These are phyloP conservation scores for Lacerta viridis DNA, from an alignment of 2,797 vertebrate genomes.

Conservation along the genomic window DNA sequence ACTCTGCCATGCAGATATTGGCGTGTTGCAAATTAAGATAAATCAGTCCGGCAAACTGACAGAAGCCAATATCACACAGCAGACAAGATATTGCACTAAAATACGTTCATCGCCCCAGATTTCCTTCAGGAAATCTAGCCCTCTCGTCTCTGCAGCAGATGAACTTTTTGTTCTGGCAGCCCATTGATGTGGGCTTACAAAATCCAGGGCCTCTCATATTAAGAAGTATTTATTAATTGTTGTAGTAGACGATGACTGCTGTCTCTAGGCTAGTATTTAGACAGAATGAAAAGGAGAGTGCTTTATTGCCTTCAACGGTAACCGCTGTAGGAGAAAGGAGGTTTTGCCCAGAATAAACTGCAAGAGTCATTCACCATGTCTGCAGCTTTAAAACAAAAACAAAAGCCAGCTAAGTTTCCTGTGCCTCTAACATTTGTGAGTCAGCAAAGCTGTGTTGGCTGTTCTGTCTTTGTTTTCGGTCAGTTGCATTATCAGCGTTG, in stretches of 20 bases:
- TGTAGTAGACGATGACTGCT: not conserved
- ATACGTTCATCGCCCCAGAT: not conserved
- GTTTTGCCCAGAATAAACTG: conserved; percentile 72
- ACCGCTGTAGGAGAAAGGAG: conserved; percentile 56
- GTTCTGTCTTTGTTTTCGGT: conserved; percentile 61
- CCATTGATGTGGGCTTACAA: not conserved
- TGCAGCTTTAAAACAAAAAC: conserved; percentile 53
- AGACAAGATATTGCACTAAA: not conserved
- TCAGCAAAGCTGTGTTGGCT: conserved; percentile 61
- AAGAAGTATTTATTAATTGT: no score
- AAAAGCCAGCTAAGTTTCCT: conserved; percentile 62
- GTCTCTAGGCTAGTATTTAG: not conserved
- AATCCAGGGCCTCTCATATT: no score
- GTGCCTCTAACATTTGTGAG: conserved; percentile 73
- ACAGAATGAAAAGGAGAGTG: conserved; percentile 26
- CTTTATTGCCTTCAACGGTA: conserved; percentile 61
- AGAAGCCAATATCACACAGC: no score
- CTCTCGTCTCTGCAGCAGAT: not conserved
- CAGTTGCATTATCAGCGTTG: conserved; percentile 65
- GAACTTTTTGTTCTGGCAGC: not conserved
- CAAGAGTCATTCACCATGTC: conserved; percentile 69
- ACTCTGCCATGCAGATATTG: not conserved
- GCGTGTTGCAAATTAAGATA: not conserved
- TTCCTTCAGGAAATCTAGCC: not conserved
- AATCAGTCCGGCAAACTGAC: not conserved